Conservation (phyloP, 2,113 vertebrate species). For the Peromyscus maniculatus region DNA sequence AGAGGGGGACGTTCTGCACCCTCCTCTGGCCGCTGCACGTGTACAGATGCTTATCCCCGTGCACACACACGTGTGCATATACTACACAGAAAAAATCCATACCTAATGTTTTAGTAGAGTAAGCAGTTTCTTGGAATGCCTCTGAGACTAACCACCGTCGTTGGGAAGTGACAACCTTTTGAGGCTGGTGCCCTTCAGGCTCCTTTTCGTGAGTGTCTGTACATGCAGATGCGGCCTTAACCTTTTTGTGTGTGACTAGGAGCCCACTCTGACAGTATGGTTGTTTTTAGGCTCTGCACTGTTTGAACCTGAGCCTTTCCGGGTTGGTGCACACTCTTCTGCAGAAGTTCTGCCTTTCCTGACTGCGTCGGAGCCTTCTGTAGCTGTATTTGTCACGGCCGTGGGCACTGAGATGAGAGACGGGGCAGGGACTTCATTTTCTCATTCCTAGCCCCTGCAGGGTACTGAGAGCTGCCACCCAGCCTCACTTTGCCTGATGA, state of each 20-base stretch:
- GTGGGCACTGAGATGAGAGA: not conserved
- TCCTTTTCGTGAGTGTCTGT: not conserved
- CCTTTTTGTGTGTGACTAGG: not conserved
- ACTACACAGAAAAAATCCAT: not conserved
- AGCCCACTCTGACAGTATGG: not conserved
- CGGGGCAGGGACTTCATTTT: slow-evolving; percentile 27
- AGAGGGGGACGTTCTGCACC: not conserved
- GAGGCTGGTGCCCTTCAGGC: not conserved
- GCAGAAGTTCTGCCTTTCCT: not conserved
- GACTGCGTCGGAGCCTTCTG: not conserved
- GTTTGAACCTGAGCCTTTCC: not conserved
- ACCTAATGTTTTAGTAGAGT: not conserved
- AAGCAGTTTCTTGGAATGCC: not conserved
- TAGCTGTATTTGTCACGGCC: not conserved
- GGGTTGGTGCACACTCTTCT: not conserved
- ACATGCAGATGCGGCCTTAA: no score
- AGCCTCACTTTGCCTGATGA: not conserved
- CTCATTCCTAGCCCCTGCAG: not conserved
- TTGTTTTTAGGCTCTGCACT: not conserved
- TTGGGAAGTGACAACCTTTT: no score
- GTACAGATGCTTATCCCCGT: not conserved
- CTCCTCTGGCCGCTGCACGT: not conserved
- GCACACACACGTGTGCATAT: accelerated
- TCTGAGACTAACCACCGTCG: accelerated
- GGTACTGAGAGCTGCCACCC: not conserved